phyloP scores from a whole-genome alignment of 2,113 vertebrate species.

The Nycticorax nycticorax region DNA sequence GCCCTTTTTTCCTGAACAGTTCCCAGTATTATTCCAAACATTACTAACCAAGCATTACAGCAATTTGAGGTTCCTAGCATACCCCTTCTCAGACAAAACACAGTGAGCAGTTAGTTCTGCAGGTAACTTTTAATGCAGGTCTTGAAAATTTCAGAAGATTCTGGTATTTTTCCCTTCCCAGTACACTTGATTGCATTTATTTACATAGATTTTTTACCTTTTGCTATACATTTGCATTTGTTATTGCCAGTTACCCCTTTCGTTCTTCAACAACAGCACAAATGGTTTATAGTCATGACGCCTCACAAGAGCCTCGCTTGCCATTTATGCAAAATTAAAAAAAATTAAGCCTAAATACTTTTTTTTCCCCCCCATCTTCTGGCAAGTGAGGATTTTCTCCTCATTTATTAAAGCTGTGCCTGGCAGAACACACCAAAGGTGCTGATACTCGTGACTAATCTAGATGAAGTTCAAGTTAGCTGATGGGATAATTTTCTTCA shows the following conservation, averaged over 20 bases:
- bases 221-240: neutral
- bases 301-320: neutral
- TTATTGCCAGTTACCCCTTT: neutral
- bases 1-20: neutral
- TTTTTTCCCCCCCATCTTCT: neutral
- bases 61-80: neutral
- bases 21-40: neutral
- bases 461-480: conserved; percentile 41
- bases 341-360: conserved; percentile 17
- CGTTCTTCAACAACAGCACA: conserved; percentile 12
- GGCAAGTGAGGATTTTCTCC: conserved; percentile 19
- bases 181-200: neutral
- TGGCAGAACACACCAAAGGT: conserved; percentile 7
- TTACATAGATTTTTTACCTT: neutral
- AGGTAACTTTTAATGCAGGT: conserved; percentile 51
- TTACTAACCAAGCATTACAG: neutral
- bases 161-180: neutral
- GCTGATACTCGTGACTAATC: conserved; percentile 3
- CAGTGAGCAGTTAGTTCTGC: conserved; percentile 8
- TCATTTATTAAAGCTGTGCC: conserved; percentile 9
- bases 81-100: conserved; percentile 26
- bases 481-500: conserved; percentile 36
- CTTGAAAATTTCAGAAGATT: conserved; percentile 16
- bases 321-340: neutral
- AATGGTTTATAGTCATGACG: neutral